phyloP scores from a whole-genome alignment of 2,888 invertebrate genomes.

The Bellardia pandia region DNA sequence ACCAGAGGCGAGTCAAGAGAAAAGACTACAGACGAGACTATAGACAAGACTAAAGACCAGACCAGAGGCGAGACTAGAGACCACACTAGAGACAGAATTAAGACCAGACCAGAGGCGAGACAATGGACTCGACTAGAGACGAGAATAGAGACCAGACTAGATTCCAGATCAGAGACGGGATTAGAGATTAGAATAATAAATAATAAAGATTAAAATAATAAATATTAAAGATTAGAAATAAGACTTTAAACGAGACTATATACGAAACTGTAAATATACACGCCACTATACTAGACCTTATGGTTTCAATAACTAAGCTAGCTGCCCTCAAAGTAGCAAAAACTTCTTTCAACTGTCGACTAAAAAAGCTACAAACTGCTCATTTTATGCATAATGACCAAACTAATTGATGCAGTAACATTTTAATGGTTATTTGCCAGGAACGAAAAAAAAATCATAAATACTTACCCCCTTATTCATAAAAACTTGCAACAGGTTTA shows the following conservation, averaged over 20 bases:
- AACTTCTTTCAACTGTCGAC: too few species aligned
- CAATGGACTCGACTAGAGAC: background rate
- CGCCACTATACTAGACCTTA: too few species aligned
- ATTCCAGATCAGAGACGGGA: background rate
- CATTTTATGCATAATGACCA: background rate
- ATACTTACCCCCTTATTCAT: too few species aligned
- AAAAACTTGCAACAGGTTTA: too few species aligned
- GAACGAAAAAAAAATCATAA: background rate
- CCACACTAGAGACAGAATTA: background rate
- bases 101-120: background rate
- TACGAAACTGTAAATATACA: too few species aligned
- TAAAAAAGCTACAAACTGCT: background rate
- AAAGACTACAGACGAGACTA: background rate
- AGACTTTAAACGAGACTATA: too few species aligned
- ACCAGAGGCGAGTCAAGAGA: background rate
- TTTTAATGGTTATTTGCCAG: background rate
- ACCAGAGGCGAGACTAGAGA: background rate
- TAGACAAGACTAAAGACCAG: background rate
- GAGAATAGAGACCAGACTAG: background rate
- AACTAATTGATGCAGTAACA: constrained; percentile 29
- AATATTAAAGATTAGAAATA: too few species aligned
- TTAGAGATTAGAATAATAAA: background rate
- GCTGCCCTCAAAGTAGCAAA: too few species aligned
- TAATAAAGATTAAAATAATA: too few species aligned
- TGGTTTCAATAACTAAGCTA: too few species aligned